These are phyloP conservation scores for Accipiter cooperii DNA, from an alignment of 2,113 vertebrate species.

Conservation along the genomic window DNA sequence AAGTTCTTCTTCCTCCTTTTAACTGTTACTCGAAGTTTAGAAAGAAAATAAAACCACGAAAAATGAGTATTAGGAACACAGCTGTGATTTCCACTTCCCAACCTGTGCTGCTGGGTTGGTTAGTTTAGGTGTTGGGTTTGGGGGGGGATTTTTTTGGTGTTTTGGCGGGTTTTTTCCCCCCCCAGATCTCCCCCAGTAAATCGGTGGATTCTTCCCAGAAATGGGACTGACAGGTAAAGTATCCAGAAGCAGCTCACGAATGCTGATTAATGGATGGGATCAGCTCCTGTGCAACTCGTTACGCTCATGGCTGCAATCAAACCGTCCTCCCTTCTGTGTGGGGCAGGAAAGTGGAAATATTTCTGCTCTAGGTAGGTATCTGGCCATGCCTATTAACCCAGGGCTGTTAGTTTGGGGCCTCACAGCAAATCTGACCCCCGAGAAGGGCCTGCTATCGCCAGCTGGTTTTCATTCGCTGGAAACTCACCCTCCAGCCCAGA, in stretches of 20 bases:
- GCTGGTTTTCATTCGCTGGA: conserved; percentile 32
- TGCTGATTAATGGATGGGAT: conserved; percentile 3
- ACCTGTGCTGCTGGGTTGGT: background rate
- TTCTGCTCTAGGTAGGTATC: conserved; percentile 10
- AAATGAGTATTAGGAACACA: background rate
- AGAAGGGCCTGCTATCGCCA: background rate
- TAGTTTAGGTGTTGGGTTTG: background rate
- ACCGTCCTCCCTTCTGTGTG: background rate
- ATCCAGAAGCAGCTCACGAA: conserved; percentile 36
- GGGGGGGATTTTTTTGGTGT: background rate
- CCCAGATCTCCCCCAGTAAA: background rate
- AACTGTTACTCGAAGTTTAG: background rate
- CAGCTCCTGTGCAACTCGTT: conserved; percentile 1
- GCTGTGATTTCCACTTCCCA: background rate
- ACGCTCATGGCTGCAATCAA: conserved; percentile 35
- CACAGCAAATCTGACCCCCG: background rate
- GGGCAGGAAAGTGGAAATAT: conserved; percentile 32
- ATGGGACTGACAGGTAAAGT: background rate
- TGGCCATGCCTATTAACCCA: background rate
- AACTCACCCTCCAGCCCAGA: conserved; percentile 40
- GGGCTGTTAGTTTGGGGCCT: background rate
- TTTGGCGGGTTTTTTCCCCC: background rate
- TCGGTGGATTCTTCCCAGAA: background rate
- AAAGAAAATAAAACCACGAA: background rate
- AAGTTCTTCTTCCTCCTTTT: background rate